Evolutionary conservation across 2,888 invertebrate species (phyloP).

Genomic region (Pycnomerus fuliginosus): DNA sequence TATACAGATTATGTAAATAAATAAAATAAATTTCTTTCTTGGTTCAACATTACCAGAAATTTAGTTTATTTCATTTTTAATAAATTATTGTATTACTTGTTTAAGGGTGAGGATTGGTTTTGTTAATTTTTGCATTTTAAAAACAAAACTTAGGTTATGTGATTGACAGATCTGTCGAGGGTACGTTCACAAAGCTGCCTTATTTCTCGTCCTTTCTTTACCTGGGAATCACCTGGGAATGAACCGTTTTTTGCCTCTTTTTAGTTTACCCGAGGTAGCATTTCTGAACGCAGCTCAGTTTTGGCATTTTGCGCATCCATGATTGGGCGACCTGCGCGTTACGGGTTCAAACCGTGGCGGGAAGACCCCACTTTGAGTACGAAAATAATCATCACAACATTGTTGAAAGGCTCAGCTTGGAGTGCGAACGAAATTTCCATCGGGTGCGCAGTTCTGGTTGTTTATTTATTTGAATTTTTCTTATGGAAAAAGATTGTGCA

Average conservation of each 20-base stretch:
- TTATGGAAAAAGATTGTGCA: slow-evolving; percentile 46
- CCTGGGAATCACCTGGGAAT: too few species aligned
- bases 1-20: too few species aligned
- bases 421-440: slow-evolving; percentile 24
- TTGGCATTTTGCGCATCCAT: slow-evolving; percentile 28
- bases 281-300: not conserved
- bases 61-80: too few species aligned
- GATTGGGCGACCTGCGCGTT: slow-evolving; percentile 36
- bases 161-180: too few species aligned
- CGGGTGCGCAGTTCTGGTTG: slow-evolving; percentile 28
- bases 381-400: slow-evolving; percentile 49
- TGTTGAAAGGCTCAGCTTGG: slow-evolving; percentile 38
- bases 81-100: slow-evolving; percentile 63
- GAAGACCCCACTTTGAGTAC: slow-evolving; percentile 48
- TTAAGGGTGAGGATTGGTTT: slow-evolving; percentile 57
- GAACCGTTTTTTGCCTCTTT: too few species aligned
- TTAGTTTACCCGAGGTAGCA: too few species aligned
- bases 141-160: too few species aligned
- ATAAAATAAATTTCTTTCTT: too few species aligned
- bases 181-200: too few species aligned
- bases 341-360: slow-evolving; percentile 44
- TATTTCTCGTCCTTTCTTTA: too few species aligned
- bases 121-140: slow-evolving; percentile 14
- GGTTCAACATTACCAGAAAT: too few species aligned
- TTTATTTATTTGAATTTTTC: slow-evolving; percentile 27